These are phyloP conservation scores for Sceloporus undulatus DNA, from an alignment of 2,113 vertebrate genomes.

Conservation along the genomic window DNA sequence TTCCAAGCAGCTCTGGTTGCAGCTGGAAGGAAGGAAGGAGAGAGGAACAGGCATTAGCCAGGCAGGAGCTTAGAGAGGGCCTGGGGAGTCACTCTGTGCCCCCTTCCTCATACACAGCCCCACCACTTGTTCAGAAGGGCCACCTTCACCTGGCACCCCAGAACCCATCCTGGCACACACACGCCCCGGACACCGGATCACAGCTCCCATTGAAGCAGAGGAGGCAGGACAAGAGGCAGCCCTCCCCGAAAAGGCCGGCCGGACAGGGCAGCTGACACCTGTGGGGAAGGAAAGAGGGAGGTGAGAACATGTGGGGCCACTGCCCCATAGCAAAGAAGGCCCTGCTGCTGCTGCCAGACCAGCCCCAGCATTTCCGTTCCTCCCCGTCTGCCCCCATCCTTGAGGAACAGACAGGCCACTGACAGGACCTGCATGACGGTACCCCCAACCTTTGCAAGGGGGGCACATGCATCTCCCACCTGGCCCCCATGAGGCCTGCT, in stretches of 20 bases:
- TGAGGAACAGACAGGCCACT: too few relatives aligned
- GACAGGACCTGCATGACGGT: too few relatives aligned
- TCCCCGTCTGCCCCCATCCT: too few relatives aligned
- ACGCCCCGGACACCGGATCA: slow-evolving; percentile 88
- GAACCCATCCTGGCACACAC: slow-evolving; percentile 87
- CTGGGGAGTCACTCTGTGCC: too few relatives aligned
- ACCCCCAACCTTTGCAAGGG: too few relatives aligned
- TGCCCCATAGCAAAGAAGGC: too few relatives aligned
- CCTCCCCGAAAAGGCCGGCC: slow-evolving; percentile 82
- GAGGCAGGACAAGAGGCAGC: slow-evolving; percentile 82
- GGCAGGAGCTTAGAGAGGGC: fast-evolving
- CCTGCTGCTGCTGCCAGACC: too few relatives aligned
- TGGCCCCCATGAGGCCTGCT: slow-evolving; percentile 85
- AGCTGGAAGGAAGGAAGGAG: slow-evolving; percentile 76
- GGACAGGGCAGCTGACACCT: slow-evolving; percentile 89
- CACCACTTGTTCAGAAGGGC: not conserved
- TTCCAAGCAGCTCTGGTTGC: slow-evolving; percentile 87
- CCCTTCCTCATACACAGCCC: not conserved
- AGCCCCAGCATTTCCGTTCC: slow-evolving; percentile 57
- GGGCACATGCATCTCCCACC: slow-evolving; percentile 66
- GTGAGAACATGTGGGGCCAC: too few relatives aligned
- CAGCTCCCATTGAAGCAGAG: slow-evolving; percentile 86
- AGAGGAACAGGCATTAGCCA: not conserved
- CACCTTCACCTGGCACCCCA: slow-evolving; percentile 86
- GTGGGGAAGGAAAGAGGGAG: slow-evolving; percentile 18